Evolutionary conservation across 2,113 vertebrate species (phyloP).

Genomic region (Fulica atra): DNA sequence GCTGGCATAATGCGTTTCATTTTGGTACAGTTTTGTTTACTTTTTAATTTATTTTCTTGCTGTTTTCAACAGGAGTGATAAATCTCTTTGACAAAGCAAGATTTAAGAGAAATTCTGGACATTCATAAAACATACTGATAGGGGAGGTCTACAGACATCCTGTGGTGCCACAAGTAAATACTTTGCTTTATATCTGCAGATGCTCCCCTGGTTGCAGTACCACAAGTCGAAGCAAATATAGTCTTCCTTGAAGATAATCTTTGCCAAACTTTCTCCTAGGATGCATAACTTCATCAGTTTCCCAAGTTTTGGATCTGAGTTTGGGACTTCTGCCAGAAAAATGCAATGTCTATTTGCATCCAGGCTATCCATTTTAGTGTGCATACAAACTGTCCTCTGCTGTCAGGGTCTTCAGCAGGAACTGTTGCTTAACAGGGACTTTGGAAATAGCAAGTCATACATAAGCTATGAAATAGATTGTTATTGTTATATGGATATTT

Average conservation of each 20-base stretch:
- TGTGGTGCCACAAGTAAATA: not conserved
- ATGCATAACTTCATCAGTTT: not conserved
- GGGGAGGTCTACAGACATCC: not conserved
- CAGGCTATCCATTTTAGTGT: not conserved
- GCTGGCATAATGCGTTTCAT: not conserved
- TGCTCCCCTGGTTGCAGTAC: not conserved
- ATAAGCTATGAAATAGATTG: slow-evolving; percentile 17
- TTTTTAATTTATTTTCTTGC: not conserved
- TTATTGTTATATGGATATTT: slow-evolving; percentile 31
- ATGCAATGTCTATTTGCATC: not conserved
- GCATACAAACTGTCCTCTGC: not conserved
- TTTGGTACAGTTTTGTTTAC: not conserved
- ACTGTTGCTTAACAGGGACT: not conserved
- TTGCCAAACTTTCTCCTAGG: not conserved
- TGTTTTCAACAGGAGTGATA: not conserved
- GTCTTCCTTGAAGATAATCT: not conserved
- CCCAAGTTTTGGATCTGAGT: not conserved
- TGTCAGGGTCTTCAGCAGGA: not conserved
- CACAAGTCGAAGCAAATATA: not conserved
- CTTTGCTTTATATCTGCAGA: not conserved
- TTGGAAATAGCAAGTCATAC: slow-evolving; percentile 34
- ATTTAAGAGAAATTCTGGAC: not conserved
- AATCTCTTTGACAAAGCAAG: not conserved
- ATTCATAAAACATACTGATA: not conserved
- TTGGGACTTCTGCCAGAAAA: not conserved